Conservation (phyloP, 2,888 invertebrate genomes). For the Marasmarcha lunaedactyla region DNA sequence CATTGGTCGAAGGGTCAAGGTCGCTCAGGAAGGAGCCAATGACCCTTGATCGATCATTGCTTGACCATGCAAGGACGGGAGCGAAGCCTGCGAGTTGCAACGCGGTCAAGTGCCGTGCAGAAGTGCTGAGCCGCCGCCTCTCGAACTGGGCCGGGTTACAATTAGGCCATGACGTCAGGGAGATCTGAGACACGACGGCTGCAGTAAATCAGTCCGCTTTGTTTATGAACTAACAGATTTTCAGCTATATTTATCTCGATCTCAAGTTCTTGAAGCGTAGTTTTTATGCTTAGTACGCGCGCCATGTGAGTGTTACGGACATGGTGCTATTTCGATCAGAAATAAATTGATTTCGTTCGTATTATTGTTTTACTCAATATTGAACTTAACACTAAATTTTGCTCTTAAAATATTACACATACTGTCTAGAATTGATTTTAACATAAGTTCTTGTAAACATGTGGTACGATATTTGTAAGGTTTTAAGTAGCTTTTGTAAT, state of each 20-base stretch:
- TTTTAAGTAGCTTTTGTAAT: too few species aligned
- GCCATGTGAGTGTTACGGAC: too few species aligned
- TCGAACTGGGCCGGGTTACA: constrained; percentile 24
- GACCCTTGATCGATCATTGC: constrained; percentile 48
- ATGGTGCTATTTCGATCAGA: too few species aligned
- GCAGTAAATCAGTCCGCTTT: constrained; percentile 39
- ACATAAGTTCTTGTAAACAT: too few species aligned
- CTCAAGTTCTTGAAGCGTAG: not conserved
- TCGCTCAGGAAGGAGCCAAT: constrained; percentile 46
- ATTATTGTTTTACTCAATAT: too few species aligned
- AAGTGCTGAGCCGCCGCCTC: constrained; percentile 42
- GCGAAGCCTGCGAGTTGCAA: constrained; percentile 23
- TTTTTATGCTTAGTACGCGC: too few species aligned
- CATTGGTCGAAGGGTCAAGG: constrained; percentile 32
- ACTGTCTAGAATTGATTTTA: too few species aligned
- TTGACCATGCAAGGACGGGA: constrained; percentile 26
- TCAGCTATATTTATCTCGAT: constrained; percentile 28
- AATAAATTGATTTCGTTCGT: too few species aligned
- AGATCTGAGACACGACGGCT: constrained; percentile 43
- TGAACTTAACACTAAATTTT: too few species aligned
- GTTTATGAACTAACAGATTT: constrained; percentile 48
- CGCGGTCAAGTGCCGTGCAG: constrained; percentile 49
- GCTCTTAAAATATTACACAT: too few species aligned
- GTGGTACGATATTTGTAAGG: too few species aligned
- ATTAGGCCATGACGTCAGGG: constrained; percentile 42